Conservation (phyloP, 2,113 vertebrate genomes). For the Coturnix japonica region DNA sequence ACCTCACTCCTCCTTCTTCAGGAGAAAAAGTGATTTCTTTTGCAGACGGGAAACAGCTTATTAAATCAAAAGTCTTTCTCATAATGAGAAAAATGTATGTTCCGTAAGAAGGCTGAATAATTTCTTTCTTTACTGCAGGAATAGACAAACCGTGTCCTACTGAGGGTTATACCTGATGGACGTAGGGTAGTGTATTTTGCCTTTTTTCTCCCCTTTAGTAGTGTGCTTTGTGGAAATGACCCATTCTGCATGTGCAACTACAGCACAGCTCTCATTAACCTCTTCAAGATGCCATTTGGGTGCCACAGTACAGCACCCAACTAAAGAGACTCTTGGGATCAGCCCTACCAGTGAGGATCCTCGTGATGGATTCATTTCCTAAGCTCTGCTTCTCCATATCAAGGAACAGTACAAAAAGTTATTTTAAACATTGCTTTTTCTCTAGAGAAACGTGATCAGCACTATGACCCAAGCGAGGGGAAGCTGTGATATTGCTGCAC, state of each 20-base stretch:
- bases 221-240: background rate
- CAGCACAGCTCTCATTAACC: background rate
- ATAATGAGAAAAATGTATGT: background rate
- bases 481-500: background rate
- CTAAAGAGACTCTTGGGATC: background rate
- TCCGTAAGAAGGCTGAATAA: background rate
- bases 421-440: background rate
- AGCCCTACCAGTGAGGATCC: background rate
- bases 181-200: background rate
- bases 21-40: conserved; percentile 22
- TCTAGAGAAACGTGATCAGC: background rate
- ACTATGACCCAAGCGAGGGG: background rate
- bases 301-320: background rate
- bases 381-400: background rate
- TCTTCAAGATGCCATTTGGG: background rate
- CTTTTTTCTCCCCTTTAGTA: background rate
- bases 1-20: background rate
- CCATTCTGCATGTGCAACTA: background rate
- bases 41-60: conserved; percentile 1
- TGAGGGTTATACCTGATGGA: background rate
- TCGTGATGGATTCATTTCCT: fast-evolving
- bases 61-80: conserved; percentile 28
- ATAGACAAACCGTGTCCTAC: background rate
- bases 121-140: background rate
- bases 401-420: background rate